phyloP scores from a whole-genome alignment of 2,888 invertebrate species.

The Sylvicola cinctus region DNA sequence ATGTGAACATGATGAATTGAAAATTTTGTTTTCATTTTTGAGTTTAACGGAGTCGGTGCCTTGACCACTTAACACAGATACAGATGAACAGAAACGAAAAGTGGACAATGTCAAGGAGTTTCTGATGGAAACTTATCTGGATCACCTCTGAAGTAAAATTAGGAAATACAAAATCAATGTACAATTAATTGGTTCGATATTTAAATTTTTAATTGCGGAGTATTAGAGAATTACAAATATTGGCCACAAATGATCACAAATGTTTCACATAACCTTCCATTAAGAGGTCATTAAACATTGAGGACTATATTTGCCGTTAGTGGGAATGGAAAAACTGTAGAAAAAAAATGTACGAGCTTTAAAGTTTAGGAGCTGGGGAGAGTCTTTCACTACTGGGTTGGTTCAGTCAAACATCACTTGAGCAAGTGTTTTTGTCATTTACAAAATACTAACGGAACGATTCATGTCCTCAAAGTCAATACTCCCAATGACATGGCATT shows the following conservation, averaged over 20 bases:
- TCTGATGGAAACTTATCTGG: no score
- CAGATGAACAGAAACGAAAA: no score
- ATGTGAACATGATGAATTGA: no score
- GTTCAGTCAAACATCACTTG: conserved; percentile 59
- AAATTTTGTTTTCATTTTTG: no score
- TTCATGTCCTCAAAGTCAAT: background rate
- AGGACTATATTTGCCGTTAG: no score
- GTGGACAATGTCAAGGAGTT: conserved; percentile 13
- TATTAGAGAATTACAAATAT: conserved; percentile 39
- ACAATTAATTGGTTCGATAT: conserved; percentile 11
- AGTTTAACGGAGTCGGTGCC: background rate
- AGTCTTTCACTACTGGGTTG: no score
- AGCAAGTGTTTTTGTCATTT: conserved; percentile 55
- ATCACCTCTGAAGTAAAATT: no score
- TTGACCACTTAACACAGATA: background rate
- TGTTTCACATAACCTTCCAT: conserved; percentile 48
- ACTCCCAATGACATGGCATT: no score
- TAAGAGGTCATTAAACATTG: conserved; percentile 34
- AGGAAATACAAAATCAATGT: conserved; percentile 12
- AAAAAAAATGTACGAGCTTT: no score
- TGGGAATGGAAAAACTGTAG: no score
- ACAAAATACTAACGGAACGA: conserved; percentile 30
- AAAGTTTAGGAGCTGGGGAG: no score
- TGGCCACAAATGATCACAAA: conserved; percentile 39
- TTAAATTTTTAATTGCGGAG: conserved; percentile 36